Evolutionary conservation across 2,113 vertebrate genomes (phyloP).

Genomic region (Danionella cerebrum): DNA sequence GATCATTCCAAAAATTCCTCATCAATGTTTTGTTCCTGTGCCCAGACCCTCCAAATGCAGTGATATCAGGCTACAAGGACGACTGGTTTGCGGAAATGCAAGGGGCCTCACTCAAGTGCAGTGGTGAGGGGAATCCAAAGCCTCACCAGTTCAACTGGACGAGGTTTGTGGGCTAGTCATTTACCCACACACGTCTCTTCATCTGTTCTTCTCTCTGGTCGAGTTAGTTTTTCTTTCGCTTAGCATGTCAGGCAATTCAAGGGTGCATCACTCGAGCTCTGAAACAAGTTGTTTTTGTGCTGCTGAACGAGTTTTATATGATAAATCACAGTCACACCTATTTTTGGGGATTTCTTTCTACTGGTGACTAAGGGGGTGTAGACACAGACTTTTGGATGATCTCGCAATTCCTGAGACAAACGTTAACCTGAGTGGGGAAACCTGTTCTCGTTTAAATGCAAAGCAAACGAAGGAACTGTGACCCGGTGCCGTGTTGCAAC

Average conservation of each 20-base stretch:
- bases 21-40: not conserved
- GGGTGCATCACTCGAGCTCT: too few species aligned
- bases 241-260: too few species aligned
- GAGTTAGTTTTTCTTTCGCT: not conserved
- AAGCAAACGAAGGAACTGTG: conserved; percentile 61
- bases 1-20: not conserved
- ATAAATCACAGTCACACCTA: conserved; percentile 43
- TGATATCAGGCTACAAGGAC: conserved; percentile 47
- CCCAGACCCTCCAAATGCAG: conserved; percentile 57
- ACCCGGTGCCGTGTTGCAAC: conserved; percentile 62
- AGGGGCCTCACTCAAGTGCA: conserved; percentile 51
- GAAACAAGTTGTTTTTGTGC: conserved; percentile 22
- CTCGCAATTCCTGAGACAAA: conserved; percentile 6
- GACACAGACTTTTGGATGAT: conserved; percentile 2
- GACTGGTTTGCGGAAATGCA: conserved; percentile 54
- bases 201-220: conserved; percentile 10
- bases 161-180: conserved; percentile 36
- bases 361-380: conserved; percentile 27
- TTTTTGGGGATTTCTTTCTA: not conserved
- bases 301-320: not conserved
- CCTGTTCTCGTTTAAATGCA: conserved; percentile 59
- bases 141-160: conserved; percentile 75
- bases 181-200: not conserved
- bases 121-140: conserved; percentile 73
- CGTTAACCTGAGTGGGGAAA: conserved; percentile 43